Evolutionary conservation across 1,140 invertebrate species (phyloP).

Genomic region (Nephila pilipes): DNA sequence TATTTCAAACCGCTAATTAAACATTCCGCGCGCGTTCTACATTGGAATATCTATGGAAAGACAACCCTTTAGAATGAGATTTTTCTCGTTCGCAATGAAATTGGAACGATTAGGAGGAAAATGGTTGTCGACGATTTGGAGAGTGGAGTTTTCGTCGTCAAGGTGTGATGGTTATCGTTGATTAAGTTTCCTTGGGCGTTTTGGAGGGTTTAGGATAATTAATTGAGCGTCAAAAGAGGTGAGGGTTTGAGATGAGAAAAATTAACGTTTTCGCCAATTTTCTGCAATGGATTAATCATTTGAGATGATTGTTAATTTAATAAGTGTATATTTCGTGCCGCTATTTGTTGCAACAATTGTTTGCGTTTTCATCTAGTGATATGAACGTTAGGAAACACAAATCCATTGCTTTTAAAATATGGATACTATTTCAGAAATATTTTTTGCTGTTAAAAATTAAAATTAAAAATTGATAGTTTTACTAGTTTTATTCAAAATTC

Average conservation of each 20-base stretch:
- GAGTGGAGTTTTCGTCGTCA: conserved; percentile 7
- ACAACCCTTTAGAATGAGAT: conserved; percentile 7
- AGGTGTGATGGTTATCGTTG: conserved; percentile 43
- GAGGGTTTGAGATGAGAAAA: neutral
- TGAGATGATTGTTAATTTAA: conserved; percentile 3
- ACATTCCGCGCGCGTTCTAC: conserved; percentile 39
- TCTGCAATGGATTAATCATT: neutral
- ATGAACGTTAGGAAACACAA: too few species aligned
- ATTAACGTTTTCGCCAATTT: neutral
- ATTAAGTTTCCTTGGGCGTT: conserved; percentile 44
- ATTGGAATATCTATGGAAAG: conserved; percentile 27
- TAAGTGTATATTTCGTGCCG: neutral
- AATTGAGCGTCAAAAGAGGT: conserved; percentile 2
- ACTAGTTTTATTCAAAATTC: too few species aligned
- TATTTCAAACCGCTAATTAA: conserved; percentile 62
- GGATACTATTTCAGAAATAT: too few species aligned
- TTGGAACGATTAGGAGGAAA: conserved; percentile 35
- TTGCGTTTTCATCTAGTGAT: neutral
- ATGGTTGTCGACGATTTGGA: conserved; percentile 23
- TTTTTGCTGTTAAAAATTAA: too few species aligned
- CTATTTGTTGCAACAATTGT: neutral
- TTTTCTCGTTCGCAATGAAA: conserved; percentile 14
- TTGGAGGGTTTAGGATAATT: conserved; percentile 23
- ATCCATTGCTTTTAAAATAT: too few species aligned
- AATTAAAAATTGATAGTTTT: too few species aligned